A percentile compares a stretch with the other conserved stretches of the same genome.
Evolutionary conservation across 2,888 invertebrate genomes (phyloP).

Genomic region (Tenthredo scrophulariae): DNA sequence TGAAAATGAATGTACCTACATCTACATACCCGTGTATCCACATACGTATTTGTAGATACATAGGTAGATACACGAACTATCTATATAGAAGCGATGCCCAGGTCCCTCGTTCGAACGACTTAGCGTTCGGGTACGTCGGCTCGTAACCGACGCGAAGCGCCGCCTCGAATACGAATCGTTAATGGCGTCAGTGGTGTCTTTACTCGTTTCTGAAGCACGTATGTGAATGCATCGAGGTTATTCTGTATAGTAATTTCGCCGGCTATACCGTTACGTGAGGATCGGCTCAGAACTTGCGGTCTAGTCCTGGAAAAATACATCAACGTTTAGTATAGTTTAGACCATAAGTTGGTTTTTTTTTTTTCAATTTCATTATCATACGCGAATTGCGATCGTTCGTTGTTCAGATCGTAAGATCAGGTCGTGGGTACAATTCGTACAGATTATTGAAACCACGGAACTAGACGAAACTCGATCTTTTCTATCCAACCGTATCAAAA

Average conservation of each 20-base stretch:
- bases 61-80: background rate
- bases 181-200: conserved; percentile 52
- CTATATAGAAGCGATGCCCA: conserved; percentile 23
- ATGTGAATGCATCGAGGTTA: conserved; percentile 39
- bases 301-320: conserved; percentile 10
- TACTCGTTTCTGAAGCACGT: conserved; percentile 38
- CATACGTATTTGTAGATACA: background rate
- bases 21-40: background rate
- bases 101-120: conserved; percentile 51
- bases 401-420: background rate
- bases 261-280: background rate
- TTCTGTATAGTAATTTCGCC: conserved; percentile 10
- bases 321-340: background rate
- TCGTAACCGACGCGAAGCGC: conserved; percentile 52
- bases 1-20: background rate
- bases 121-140: conserved; percentile 53
- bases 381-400: background rate
- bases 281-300: background rate
- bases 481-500: background rate
- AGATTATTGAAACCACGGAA: background rate
- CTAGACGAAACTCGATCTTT: background rate
- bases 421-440: background rate
- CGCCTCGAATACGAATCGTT: conserved; percentile 53
- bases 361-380: background rate
- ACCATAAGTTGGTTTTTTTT: background rate